These are phyloP conservation scores for Myotis daubentonii DNA, from an alignment of 2,797 vertebrate species.

Conservation along the genomic window DNA sequence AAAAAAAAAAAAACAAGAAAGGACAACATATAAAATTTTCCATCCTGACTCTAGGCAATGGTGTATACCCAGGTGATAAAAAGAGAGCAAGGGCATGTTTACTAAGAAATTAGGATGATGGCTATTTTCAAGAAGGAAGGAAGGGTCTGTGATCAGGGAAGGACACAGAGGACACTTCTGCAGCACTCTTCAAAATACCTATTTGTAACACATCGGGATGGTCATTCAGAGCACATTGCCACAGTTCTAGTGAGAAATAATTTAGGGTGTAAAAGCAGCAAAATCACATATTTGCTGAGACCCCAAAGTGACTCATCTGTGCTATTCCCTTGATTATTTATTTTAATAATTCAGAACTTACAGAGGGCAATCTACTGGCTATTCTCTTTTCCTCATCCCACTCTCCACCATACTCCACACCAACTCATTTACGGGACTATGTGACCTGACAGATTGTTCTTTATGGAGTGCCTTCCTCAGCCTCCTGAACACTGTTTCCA, in stretches of 20 bases:
- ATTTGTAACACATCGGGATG: not conserved
- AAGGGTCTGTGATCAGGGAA: not conserved
- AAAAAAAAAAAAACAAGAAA: not conserved
- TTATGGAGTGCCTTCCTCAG: not conserved
- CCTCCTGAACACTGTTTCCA: not conserved
- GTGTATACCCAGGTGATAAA: not conserved
- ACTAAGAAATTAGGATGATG: not conserved
- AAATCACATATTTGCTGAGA: not conserved
- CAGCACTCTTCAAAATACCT: not conserved
- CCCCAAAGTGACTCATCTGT: not conserved
- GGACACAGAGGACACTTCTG: not conserved
- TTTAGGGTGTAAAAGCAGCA: not conserved
- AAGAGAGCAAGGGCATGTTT: not conserved
- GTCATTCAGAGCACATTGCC: not conserved
- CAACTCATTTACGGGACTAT: not conserved
- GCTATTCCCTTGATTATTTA: not conserved
- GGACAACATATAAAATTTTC: not conserved
- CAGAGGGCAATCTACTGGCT: not conserved
- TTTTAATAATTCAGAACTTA: not conserved
- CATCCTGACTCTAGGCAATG: not conserved
- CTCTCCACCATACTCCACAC: accelerated
- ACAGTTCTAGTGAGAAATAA: not conserved
- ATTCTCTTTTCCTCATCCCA: not conserved
- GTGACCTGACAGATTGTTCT: not conserved
- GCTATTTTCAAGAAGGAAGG: not conserved